Conservation (phyloP, 1,140 invertebrate species). For the Drosophila quadrilineata region DNA sequence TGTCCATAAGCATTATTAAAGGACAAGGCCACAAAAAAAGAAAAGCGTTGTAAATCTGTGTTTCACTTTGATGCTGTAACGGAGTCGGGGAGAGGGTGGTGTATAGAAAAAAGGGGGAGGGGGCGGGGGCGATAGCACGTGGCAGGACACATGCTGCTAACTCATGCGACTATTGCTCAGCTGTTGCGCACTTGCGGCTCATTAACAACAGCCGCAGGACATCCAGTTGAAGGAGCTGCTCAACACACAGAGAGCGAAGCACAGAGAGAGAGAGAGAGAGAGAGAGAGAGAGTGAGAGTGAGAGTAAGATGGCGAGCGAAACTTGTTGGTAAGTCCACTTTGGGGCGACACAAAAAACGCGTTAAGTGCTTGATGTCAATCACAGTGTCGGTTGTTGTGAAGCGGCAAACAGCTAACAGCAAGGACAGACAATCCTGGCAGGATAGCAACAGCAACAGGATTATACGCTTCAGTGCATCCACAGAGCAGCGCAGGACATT, state of each 20-base stretch:
- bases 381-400: constrained; percentile 50
- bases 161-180: constrained; percentile 40
- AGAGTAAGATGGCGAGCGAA: neutral
- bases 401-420: too few relatives aligned
- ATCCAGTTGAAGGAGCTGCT: neutral
- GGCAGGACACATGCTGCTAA: constrained; percentile 12
- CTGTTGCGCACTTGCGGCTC: constrained; percentile 74
- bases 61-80: constrained; percentile 14
- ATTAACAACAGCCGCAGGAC: constrained; percentile 36
- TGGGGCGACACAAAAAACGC: constrained; percentile 38
- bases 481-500: neutral
- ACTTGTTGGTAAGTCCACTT: constrained; percentile 3
- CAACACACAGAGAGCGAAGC: neutral
- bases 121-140: neutral
- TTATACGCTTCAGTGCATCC: constrained; percentile 50
- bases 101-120: neutral
- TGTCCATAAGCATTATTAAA: constrained; percentile 29
- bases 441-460: constrained; percentile 29
- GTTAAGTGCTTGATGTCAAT: constrained; percentile 75
- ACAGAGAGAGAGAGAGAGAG: neutral
- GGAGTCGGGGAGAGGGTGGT: neutral
- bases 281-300: neutral
- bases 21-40: constrained; percentile 26
- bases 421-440: too few relatives aligned
- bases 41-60: constrained; percentile 4